Percentiles rank a stretch among this genome's conserved stretches.
Conservation (phyloP, 2,797 vertebrate species). For the Leucoraja ocellata region DNA sequence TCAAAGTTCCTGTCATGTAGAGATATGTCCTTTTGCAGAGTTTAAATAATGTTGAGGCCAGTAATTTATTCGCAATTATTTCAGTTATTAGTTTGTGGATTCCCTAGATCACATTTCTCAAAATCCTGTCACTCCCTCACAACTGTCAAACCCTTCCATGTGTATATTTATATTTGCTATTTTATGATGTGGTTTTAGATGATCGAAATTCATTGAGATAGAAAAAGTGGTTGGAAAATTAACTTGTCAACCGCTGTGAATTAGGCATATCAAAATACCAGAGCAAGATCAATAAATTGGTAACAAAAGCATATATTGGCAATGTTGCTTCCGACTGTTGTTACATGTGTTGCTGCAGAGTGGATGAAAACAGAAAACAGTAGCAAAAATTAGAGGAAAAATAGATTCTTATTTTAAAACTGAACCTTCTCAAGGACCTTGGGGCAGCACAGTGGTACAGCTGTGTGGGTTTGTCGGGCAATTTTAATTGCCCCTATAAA, state of each 20-base stretch:
- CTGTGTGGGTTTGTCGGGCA: no score
- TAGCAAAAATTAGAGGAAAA: background rate
- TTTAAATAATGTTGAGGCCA: background rate
- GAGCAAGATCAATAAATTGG: background rate
- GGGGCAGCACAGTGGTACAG: background rate
- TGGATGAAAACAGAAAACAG: slow-evolving; percentile 18
- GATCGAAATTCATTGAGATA: background rate
- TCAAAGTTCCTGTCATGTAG: background rate
- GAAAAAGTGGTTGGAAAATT: background rate
- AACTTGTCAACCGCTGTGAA: background rate
- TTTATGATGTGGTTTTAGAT: background rate
- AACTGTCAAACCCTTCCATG: background rate
- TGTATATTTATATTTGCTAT: background rate
- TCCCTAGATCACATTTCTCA: background rate
- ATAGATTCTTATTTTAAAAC: slow-evolving; percentile 21
- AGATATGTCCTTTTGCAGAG: background rate
- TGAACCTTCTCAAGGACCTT: slow-evolving; percentile 26
- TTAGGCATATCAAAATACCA: background rate
- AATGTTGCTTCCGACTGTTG: slow-evolving; percentile 1
- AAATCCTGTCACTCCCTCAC: background rate
- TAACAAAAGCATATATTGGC: slow-evolving; percentile 11
- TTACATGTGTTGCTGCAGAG: slow-evolving; percentile 5
- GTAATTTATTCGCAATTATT: background rate
- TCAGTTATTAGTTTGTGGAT: background rate
- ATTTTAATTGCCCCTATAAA: no score